phyloP scores from a whole-genome alignment of 2,888 invertebrate genomes.

The Limnephilus lunatus region DNA sequence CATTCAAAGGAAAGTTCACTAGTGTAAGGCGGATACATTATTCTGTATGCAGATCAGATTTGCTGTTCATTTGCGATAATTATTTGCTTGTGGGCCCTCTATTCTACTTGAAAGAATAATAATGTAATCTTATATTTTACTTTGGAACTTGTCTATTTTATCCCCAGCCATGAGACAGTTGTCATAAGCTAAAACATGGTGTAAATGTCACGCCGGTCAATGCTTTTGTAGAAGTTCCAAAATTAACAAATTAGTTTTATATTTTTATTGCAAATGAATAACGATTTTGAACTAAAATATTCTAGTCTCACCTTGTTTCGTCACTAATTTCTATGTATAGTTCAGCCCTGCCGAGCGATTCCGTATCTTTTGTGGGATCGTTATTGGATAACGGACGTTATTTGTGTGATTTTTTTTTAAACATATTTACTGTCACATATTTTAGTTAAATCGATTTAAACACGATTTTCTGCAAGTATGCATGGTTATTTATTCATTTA shows the following conservation, averaged over 20 bases:
- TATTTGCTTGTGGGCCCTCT: background rate
- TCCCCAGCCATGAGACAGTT: background rate
- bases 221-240: too few species aligned
- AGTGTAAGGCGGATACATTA: slow-evolving; percentile 61
- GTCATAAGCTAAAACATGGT: background rate
- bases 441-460: too few species aligned
- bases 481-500: too few species aligned
- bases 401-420: too few species aligned
- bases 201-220: background rate
- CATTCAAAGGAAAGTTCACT: slow-evolving; percentile 32
- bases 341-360: too few species aligned
- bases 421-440: too few species aligned
- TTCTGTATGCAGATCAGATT: background rate
- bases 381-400: too few species aligned
- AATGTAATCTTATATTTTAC: background rate
- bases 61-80: too few species aligned
- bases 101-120: background rate
- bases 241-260: background rate
- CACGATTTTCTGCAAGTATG: too few species aligned
- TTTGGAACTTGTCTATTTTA: background rate
- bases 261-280: background rate
- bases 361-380: too few species aligned
- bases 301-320: background rate
- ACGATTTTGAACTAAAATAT: too few species aligned
- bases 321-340: background rate